Conservation (phyloP, 2,113 vertebrate species). For the Melospiza georgiana region DNA sequence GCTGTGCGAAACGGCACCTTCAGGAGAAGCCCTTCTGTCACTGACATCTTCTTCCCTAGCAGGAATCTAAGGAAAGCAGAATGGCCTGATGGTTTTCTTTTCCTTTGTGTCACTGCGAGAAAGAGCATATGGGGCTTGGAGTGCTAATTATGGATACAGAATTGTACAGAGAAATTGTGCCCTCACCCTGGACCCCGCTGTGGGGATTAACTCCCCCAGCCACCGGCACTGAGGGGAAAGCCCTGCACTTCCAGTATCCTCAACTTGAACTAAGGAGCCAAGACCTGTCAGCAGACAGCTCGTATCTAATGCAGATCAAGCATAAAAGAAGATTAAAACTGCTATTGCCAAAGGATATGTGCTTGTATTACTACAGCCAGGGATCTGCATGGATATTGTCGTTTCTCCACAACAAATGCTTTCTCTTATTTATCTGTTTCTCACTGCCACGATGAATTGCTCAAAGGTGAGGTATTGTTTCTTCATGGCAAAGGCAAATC, state of each 20-base stretch:
- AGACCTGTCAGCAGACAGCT: background rate
- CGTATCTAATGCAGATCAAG: background rate
- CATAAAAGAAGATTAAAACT: background rate
- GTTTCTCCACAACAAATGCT: background rate
- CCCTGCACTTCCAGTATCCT: background rate
- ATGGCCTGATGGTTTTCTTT: background rate
- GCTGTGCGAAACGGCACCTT: constrained; percentile 14
- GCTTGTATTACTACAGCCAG: background rate
- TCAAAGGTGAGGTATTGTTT: background rate
- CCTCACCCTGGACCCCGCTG: background rate
- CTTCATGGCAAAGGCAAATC: background rate
- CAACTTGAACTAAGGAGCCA: background rate
- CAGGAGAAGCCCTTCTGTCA: constrained; percentile 7
- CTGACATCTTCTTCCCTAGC: background rate
- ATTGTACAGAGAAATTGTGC: background rate
- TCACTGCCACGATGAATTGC: background rate
- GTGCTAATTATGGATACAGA: background rate
- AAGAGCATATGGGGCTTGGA: background rate
- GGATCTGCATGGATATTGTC: rapidly evolving
- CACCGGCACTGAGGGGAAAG: background rate
- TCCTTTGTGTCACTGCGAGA: background rate
- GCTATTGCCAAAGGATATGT: background rate
- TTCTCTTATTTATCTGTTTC: background rate
- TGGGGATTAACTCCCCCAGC: background rate
- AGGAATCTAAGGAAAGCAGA: background rate